phyloP scores from a whole-genome alignment of 2,888 invertebrate species.

The Nasonia oneida region DNA sequence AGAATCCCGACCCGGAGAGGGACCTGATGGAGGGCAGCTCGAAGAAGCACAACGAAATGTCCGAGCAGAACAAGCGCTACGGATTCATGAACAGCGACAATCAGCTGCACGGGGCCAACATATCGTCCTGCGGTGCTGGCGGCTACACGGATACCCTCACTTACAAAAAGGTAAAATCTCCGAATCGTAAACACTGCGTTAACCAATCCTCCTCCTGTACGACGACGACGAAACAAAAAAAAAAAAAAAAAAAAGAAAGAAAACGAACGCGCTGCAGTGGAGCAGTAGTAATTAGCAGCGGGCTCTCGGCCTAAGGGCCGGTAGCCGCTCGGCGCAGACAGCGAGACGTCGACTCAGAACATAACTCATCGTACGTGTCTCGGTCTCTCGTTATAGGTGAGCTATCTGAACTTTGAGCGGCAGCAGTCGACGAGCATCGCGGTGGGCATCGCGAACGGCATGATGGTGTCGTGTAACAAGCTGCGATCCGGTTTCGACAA shows the following conservation, averaged over 20 bases:
- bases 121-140: constrained; percentile 76
- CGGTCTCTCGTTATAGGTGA: constrained; percentile 70
- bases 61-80: constrained; percentile 77
- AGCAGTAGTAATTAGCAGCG: neutral
- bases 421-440: constrained; percentile 82
- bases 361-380: neutral
- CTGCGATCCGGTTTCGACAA: constrained; percentile 90
- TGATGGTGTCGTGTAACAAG: constrained; percentile 92
- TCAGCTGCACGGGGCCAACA: constrained; percentile 76
- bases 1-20: constrained; percentile 76
- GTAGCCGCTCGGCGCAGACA: neutral
- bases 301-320: neutral
- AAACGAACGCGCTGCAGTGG: too few relatives aligned
- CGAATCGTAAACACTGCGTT: neutral
- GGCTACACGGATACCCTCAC: constrained; percentile 77
- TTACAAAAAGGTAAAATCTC: constrained; percentile 73
- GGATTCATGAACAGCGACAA: constrained; percentile 76
- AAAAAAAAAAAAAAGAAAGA: too few relatives aligned
- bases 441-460: constrained; percentile 90
- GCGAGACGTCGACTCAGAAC: constrained; percentile 5
- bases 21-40: constrained; percentile 77
- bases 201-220: neutral
- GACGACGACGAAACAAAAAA: neutral
- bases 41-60: constrained; percentile 76
- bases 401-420: constrained; percentile 77